Evolutionary conservation across 2,113 vertebrate genomes (phyloP).

Genomic region (Sorex fumeus): DNA sequence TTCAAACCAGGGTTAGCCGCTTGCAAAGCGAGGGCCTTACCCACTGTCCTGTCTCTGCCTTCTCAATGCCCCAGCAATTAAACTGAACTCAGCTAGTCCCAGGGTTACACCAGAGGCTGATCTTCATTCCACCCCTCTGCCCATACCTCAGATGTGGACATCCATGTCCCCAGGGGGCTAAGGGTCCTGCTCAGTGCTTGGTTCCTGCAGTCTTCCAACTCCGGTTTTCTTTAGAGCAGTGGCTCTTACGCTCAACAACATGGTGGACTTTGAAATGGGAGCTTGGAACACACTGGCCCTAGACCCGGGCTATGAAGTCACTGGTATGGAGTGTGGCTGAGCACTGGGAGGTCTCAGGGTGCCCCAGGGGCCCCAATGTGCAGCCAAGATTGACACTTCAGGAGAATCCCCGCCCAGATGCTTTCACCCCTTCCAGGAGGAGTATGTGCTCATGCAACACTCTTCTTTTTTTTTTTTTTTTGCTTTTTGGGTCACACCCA

Average conservation of each 20-base stretch:
- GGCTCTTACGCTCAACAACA: not conserved
- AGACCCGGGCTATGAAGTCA: not conserved
- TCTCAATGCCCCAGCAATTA: constrained; percentile 16
- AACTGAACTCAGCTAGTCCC: constrained; percentile 16
- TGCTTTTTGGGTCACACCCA: too few species aligned
- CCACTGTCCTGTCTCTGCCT: not conserved
- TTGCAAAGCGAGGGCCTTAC: too few species aligned
- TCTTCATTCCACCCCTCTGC: not conserved
- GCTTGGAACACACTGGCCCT: too few species aligned
- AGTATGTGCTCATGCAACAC: not conserved
- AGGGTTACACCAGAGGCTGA: not conserved
- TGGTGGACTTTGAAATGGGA: too few species aligned
- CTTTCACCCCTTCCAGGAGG: not conserved
- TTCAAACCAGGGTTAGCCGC: too few species aligned
- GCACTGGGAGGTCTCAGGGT: not conserved
- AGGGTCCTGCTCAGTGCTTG: not conserved
- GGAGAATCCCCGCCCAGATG: not conserved
- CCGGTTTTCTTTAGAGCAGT: too few species aligned
- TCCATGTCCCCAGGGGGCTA: not conserved
- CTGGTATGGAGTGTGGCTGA: not conserved
- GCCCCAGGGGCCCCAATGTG: not conserved
- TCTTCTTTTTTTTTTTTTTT: not conserved
- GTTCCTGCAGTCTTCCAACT: not conserved
- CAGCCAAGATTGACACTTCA: not conserved
- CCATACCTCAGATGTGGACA: not conserved